Evolutionary conservation across 2,888 invertebrate genomes (phyloP).

Genomic region (Megastigmus dorsalis): DNA sequence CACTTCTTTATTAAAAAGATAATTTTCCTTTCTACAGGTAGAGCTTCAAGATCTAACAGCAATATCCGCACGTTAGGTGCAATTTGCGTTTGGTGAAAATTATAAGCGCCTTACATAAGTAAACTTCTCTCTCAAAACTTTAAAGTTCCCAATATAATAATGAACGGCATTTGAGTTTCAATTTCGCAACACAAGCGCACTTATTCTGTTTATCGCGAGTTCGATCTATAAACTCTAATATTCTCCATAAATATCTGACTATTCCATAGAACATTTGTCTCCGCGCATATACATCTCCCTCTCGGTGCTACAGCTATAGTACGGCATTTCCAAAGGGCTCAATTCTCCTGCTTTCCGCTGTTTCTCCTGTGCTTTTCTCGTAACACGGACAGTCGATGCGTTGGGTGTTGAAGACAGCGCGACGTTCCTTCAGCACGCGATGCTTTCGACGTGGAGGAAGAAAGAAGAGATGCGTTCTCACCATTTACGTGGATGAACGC

Average conservation of each 20-base stretch:
- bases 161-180: constrained; percentile 16
- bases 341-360: background rate
- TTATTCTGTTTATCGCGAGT: constrained; percentile 25
- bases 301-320: background rate
- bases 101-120: constrained; percentile 10
- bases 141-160: constrained; percentile 21
- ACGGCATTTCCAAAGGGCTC: constrained; percentile 14
- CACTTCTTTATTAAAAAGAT: too few species aligned
- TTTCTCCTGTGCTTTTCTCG: background rate
- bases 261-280: constrained; percentile 1
- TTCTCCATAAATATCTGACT: constrained; percentile 30
- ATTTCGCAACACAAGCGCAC: background rate
- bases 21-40: too few species aligned
- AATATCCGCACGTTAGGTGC: too few species aligned
- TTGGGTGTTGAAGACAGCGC: background rate
- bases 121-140: constrained; percentile 6
- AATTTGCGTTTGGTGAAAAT: too few species aligned
- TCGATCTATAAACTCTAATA: constrained; percentile 41
- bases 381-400: background rate
- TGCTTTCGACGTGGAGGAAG: background rate
- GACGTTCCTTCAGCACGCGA: too few species aligned
- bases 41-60: too few species aligned
- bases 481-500: constrained; percentile 56
- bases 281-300: background rate
- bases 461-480: constrained; percentile 1